These are phyloP conservation scores for Drosophila lacteicornis DNA, from an alignment of 1,140 invertebrate species.

Conservation along the genomic window DNA sequence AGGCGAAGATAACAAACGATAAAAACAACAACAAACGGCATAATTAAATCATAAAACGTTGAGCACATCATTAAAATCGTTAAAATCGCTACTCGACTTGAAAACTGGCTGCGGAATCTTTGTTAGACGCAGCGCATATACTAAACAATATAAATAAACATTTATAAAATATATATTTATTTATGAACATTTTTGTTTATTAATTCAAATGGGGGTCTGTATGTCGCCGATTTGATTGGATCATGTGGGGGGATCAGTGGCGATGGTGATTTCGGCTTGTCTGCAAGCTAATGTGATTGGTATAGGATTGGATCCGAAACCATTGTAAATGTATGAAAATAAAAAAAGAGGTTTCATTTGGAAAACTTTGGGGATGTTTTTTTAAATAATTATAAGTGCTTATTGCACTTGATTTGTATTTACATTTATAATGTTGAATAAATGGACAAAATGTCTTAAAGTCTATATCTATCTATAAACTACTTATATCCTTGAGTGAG, in stretches of 20 bases:
- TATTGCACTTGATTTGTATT: no score
- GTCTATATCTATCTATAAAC: no score
- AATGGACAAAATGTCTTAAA: no score
- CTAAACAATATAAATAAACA: conserved; percentile 51
- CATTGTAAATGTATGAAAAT: not conserved
- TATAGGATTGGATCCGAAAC: not conserved
- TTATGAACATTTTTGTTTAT: conserved; percentile 77
- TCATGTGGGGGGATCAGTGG: conserved; percentile 52
- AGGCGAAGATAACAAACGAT: conserved; percentile 49
- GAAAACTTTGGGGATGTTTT: not conserved
- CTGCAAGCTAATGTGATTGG: not conserved
- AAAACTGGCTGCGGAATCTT: conserved; percentile 49
- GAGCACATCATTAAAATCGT: conserved; percentile 82
- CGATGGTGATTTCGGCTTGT: not conserved
- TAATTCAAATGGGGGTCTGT: conserved; percentile 79
- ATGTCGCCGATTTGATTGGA: conserved; percentile 71
- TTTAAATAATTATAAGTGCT: not conserved
- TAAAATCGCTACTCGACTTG: conserved; percentile 78
- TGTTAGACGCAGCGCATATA: conserved; percentile 28
- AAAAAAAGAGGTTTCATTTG: not conserved
- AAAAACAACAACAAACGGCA: conserved; percentile 65
- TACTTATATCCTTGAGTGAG: no score
- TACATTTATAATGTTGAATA: no score
- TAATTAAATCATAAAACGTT: conserved; percentile 82
- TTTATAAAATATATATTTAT: conserved; percentile 69